These are phyloP conservation scores for Atethmia centrago DNA, from an alignment of 2,888 invertebrate species.

Conservation along the genomic window DNA sequence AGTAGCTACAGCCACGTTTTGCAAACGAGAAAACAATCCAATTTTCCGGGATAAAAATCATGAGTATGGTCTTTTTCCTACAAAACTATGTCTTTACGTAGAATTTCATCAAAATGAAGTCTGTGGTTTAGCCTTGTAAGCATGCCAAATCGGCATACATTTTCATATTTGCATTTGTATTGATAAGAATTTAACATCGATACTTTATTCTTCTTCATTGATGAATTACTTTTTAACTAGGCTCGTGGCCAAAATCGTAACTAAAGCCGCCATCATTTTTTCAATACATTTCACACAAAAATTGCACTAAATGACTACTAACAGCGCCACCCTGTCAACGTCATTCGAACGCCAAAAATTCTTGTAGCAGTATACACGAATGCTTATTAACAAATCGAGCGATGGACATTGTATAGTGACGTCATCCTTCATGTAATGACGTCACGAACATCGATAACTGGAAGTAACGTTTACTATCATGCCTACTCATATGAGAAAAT, in stretches of 20 bases:
- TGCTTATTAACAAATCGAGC: neutral
- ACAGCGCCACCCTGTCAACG: no score
- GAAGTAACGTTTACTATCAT: conserved; percentile 25
- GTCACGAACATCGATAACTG: conserved; percentile 10
- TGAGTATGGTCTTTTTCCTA: neutral
- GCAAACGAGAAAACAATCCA: neutral
- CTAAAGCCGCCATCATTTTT: no score
- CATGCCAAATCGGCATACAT: conserved; percentile 20
- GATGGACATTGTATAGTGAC: neutral
- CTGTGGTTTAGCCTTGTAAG: neutral
- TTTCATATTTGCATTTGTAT: conserved; percentile 20
- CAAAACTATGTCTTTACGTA: neutral
- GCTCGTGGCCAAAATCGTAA: no score
- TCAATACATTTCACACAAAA: no score
- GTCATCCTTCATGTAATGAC: conserved; percentile 2
- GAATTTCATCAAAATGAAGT: neutral
- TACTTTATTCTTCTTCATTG: neutral
- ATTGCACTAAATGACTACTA: no score
- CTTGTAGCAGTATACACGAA: neutral
- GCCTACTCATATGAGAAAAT: conserved; percentile 48
- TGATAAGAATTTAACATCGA: neutral
- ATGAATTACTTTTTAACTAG: neutral
- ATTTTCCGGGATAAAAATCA: neutral
- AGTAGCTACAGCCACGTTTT: neutral
- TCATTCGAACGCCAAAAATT: no score